Percentiles rank a stretch among this genome's conserved stretches.
Evolutionary conservation across 1,140 invertebrate species (phyloP).

Genomic region (Pararge aegeria): DNA sequence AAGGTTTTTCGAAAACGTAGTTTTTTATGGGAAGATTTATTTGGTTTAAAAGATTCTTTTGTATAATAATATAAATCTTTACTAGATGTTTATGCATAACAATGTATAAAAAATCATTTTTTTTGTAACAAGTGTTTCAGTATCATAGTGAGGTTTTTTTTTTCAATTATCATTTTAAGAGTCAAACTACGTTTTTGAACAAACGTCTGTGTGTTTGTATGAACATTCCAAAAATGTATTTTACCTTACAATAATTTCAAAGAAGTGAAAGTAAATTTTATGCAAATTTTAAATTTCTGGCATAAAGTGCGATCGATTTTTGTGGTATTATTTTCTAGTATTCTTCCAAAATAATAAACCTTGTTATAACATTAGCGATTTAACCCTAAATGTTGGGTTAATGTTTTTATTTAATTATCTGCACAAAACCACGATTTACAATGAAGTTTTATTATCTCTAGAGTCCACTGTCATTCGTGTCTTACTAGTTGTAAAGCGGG

Average conservation of each 20-base stretch:
- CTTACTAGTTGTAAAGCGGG: too few relatives aligned
- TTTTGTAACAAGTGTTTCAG: background rate
- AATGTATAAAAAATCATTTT: background rate
- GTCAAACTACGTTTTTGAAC: conserved; percentile 16
- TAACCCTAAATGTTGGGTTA: too few relatives aligned
- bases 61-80: background rate
- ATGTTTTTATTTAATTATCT: too few relatives aligned
- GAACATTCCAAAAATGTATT: conserved; percentile 22
- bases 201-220: conserved; percentile 8
- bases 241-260: background rate
- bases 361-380: too few relatives aligned
- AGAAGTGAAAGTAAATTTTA: background rate
- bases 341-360: too few relatives aligned
- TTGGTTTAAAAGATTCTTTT: background rate
- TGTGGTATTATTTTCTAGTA: too few relatives aligned
- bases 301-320: too few relatives aligned
- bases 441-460: too few relatives aligned
- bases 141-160: background rate
- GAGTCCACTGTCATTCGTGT: too few relatives aligned
- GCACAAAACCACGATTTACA: too few relatives aligned
- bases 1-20: conserved; percentile 15
- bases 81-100: background rate
- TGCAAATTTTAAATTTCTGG: too few relatives aligned
- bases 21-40: background rate
- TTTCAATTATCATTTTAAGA: conserved; percentile 1